Conservation (phyloP, 2,797 vertebrate species). For the Sardinella longiceps region DNA sequence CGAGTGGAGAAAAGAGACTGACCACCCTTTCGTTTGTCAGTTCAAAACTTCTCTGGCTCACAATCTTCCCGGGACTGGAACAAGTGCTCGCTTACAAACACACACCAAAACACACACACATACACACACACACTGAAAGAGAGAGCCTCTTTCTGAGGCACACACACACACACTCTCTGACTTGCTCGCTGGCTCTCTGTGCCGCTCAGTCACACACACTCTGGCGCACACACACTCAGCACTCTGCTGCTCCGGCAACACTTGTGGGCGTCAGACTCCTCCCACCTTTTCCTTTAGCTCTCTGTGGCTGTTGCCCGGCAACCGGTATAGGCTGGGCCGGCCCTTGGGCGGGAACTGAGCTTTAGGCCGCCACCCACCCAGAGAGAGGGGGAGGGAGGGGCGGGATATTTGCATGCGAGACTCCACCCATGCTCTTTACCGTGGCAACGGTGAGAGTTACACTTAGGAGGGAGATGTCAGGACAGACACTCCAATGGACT, state of each 20-base stretch:
- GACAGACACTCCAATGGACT: not conserved
- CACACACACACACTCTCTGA: not conserved
- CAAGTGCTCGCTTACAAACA: not conserved
- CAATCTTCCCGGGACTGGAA: not conserved
- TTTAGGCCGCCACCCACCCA: not conserved
- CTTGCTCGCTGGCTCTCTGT: not conserved
- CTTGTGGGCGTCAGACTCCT: not conserved
- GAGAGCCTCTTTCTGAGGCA: not conserved
- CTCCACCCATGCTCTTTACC: not conserved
- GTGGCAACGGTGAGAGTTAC: not conserved
- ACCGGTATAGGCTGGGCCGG: conserved; percentile 69
- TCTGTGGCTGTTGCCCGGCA: conserved; percentile 65
- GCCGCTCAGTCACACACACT: not conserved
- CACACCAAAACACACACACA: not conserved
- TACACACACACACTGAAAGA: not conserved
- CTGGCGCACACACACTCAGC: not conserved
- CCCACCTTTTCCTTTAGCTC: not conserved
- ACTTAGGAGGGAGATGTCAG: conserved; percentile 7
- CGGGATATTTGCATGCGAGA: not conserved
- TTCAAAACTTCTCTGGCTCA: not conserved
- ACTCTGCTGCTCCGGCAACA: not conserved
- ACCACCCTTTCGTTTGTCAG: not conserved
- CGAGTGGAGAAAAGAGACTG: not conserved
- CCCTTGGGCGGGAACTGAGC: conserved; percentile 25
- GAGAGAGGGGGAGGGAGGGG: not conserved